phyloP scores from a whole-genome alignment of 1,140 invertebrate species.

The Archegozetes longisetosus region DNA sequence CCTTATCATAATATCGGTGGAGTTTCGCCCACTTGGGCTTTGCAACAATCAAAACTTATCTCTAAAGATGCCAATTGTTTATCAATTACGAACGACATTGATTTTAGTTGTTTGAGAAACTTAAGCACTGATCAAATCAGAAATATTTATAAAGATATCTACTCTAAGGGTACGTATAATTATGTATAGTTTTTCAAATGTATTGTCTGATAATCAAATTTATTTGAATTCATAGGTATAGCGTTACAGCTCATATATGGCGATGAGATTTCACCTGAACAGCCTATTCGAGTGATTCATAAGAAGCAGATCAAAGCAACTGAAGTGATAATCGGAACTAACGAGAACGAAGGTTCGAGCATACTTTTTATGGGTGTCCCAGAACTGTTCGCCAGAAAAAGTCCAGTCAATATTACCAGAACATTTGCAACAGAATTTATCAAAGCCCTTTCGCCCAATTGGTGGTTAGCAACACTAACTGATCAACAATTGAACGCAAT shows the following conservation, averaged over 20 bases:
- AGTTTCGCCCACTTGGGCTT: constrained; percentile 32
- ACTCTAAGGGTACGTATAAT: not conserved
- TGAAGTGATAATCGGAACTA: not conserved
- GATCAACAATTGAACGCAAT: not conserved
- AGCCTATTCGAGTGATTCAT: not conserved
- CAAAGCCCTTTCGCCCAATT: not conserved
- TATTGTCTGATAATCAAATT: not conserved
- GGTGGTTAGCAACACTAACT: not conserved
- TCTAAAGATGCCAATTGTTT: not conserved
- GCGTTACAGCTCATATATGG: not conserved
- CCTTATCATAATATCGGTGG: constrained; percentile 26
- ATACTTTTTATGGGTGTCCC: not conserved
- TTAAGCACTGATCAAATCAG: not conserved
- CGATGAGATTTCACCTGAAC: not conserved
- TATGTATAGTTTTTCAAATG: too few relatives aligned
- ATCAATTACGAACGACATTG: not conserved
- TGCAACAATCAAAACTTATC: not conserved
- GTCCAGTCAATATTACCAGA: not conserved
- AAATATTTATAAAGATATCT: not conserved
- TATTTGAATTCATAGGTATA: not conserved
- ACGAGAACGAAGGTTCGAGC: not conserved
- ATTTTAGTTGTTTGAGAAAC: not conserved
- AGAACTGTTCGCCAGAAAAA: not conserved
- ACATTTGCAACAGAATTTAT: not conserved
- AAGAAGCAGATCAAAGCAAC: not conserved